phyloP scores from a whole-genome alignment of 2,888 invertebrate genomes.

The Epistrophe eligans region DNA sequence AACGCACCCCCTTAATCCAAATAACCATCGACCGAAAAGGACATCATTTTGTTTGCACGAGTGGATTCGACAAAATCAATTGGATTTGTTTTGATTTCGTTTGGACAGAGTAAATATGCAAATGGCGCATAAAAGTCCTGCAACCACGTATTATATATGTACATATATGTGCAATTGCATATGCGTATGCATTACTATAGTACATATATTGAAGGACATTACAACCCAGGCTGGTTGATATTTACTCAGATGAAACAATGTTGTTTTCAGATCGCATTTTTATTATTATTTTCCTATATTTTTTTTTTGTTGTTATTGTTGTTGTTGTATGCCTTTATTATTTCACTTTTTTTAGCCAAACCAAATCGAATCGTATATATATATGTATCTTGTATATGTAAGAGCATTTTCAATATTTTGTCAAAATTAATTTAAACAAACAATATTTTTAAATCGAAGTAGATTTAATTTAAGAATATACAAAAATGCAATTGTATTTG shows the following conservation, averaged over 20 bases:
- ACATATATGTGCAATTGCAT: not conserved
- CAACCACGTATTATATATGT: slow-evolving; percentile 41
- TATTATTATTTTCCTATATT: slow-evolving; percentile 19
- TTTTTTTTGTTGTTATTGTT: slow-evolving; percentile 13
- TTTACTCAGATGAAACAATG: slow-evolving; percentile 74
- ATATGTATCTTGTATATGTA: slow-evolving; percentile 14
- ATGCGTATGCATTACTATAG: not conserved
- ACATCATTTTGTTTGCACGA: slow-evolving; percentile 72
- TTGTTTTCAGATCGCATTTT: slow-evolving; percentile 63
- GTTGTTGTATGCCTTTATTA: slow-evolving; percentile 1
- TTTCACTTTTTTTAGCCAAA: slow-evolving; percentile 4
- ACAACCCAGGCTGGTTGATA: slow-evolving; percentile 20
- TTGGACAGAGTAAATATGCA: slow-evolving; percentile 75
- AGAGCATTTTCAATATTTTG: slow-evolving; percentile 61
- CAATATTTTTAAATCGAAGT: slow-evolving; percentile 43
- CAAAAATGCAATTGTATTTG: not conserved
- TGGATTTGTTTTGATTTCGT: slow-evolving; percentile 75
- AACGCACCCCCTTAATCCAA: not conserved
- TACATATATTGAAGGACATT: slow-evolving; percentile 33
- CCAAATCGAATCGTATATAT: slow-evolving; percentile 19
- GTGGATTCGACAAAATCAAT: slow-evolving; percentile 72
- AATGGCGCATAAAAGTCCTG: slow-evolving; percentile 73
- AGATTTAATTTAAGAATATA: slow-evolving; percentile 32
- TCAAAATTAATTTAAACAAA: slow-evolving; percentile 70
- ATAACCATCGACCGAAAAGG: slow-evolving; percentile 52